Base-by-base conservation (phyloP, 1,140 invertebrate species). In the Pseudomyrmex cubaensis region DNA sequence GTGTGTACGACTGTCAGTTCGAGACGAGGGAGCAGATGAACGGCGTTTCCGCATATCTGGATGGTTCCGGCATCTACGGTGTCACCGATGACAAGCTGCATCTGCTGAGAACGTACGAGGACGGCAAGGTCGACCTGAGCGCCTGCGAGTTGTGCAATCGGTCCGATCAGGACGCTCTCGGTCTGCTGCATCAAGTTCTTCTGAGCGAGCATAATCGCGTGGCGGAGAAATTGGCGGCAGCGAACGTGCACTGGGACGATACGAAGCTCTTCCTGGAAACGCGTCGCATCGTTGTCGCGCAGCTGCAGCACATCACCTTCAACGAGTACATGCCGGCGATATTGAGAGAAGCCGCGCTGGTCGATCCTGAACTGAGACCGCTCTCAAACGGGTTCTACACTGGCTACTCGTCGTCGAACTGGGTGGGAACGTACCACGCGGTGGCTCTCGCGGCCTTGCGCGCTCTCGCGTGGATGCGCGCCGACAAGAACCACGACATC, bases 171-270 rank as follows among this genome's bases (percentile, higher is more conserved):
- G 91, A 92, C 44, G 86, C 93, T n/a, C 91, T 96, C 0, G 95
- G 90, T 90, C 95, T 95, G 0, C 86, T 97, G 2, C 97, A 98
- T 94, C 96, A 95, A 0, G 95, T 97, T 0, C 95, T 98, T 69
- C 85, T 97, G 13, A 93, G 96, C 59, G 97, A 98, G 91, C 98
- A 99, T 92, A 98, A 99, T 90, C 95, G 97, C 25, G 95, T 99
- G 52, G 97, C 97, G 1, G 95, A 96, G 0, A 95, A 96, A 84
- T 92, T 99, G 4, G 95, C 95, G 1, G 93, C 95, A 35, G 91
- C 97, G 5, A 98, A 99, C 92, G 95, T 96, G 0, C 97, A 98
- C 91, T 99, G 98, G 98, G 96, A 97, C 88, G 98, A 98, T 89
- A 95, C 97, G 63, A 96, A 95, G 17, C 89, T 98, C 0, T 98